phyloP scores from a whole-genome alignment of 2,888 invertebrate genomes.

The Scaptomyza polygonia region DNA sequence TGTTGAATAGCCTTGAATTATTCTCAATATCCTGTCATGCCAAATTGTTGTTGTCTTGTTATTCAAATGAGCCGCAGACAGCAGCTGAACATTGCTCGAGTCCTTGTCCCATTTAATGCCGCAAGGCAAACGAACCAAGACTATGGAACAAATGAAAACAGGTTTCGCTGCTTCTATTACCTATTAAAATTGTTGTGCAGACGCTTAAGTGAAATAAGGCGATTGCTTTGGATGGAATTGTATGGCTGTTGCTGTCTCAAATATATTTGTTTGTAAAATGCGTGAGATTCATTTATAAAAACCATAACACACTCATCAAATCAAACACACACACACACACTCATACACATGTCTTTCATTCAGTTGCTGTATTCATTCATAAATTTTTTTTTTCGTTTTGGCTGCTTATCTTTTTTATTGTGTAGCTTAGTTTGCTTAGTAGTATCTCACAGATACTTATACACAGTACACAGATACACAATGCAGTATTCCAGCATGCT shows the following conservation, averaged over 20 bases:
- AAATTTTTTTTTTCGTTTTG: conserved; percentile 37
- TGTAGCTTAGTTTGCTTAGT: conserved; percentile 15
- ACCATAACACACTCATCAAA: conserved; percentile 2
- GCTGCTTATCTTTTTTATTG: conserved; percentile 31
- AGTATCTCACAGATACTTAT: conserved; percentile 47
- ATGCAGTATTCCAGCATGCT: conserved; percentile 19
- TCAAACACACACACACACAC: conserved; percentile 7
- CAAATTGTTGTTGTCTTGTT: conserved; percentile 49
- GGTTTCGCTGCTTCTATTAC: conserved; percentile 41
- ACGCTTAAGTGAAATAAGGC: conserved; percentile 39
- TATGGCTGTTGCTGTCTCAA: conserved; percentile 22
- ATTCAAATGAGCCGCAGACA: conserved; percentile 64
- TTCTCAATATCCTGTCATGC: conserved; percentile 59
- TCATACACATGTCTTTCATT: conserved; percentile 24
- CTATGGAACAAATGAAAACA: conserved; percentile 35
- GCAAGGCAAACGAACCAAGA: conserved; percentile 45
- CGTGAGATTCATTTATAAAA: conserved; percentile 35
- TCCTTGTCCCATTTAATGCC: conserved; percentile 78
- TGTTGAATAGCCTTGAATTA: conserved; percentile 21
- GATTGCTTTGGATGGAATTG: conserved; percentile 41
- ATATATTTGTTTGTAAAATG: conserved; percentile 33
- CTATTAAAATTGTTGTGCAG: conserved; percentile 7
- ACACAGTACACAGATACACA: conserved; percentile 15
- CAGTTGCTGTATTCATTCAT: conserved; percentile 52
- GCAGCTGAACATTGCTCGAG: conserved; percentile 59